Conservation (phyloP, 2,888 invertebrate species). For the Melieria omissa region DNA sequence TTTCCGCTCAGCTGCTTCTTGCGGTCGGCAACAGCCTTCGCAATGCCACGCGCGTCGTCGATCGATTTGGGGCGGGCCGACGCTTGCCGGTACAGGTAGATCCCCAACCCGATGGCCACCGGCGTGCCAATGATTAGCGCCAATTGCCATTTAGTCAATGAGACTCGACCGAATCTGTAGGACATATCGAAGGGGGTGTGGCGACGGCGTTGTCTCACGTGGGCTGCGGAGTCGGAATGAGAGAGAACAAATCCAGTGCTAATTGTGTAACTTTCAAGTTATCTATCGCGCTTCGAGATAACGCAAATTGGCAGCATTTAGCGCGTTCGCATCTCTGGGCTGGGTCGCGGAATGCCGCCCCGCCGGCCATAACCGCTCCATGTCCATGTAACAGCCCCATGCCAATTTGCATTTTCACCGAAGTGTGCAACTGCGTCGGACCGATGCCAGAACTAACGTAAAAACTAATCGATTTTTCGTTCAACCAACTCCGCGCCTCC, state of each 20-base stretch:
- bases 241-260: neutral
- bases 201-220: neutral
- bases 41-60: constrained; percentile 8
- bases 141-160: constrained; percentile 82
- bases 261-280: neutral
- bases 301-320: constrained; percentile 1
- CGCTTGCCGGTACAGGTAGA: constrained; percentile 68
- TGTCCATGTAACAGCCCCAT: no score
- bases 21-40: constrained; percentile 1
- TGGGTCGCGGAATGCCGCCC: neutral
- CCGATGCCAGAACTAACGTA: no score
- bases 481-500: no score
- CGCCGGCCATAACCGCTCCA: no score
- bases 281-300: no score
- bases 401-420: no score
- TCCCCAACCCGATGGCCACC: constrained; percentile 83
- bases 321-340: constrained; percentile 16
- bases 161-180: constrained; percentile 55
- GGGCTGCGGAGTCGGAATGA: neutral
- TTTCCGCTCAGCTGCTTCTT: constrained; percentile 69
- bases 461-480: no score
- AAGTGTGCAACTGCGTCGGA: no score
- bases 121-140: constrained; percentile 86
- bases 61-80: constrained; percentile 17
- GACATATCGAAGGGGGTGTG: constrained; percentile 15